Evolutionary conservation across 2,888 invertebrate genomes (phyloP), one percentile per base, ranked within the genome.

Genomic region (Cyclophora albipunctata): DNA sequence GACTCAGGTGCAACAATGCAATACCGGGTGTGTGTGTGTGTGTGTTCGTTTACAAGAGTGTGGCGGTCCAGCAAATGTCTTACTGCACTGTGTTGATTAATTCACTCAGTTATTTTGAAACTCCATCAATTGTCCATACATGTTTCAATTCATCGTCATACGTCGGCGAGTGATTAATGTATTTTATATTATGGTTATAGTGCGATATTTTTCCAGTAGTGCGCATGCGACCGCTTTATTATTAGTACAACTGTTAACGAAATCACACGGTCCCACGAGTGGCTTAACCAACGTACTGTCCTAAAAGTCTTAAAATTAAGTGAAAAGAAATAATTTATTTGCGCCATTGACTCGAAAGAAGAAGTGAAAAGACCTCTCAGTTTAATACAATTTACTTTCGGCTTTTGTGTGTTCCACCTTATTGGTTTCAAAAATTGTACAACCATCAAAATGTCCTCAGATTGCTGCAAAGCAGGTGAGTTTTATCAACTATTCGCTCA

Each of bases 141-240:
- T 66, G 53, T 52, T 56, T 60, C 64, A 37, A 67, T 67, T 58
- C 59, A 64, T 66, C 67, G 64, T 60, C 67, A 67, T 67, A 67
- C 37, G 70, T 74, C 70, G 71, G 59, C 62, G 58, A 73, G 71
- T 81, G 77, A 84, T 85, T 84, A 78, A 82, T 82, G 67, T 76
- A 70, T 81, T 79, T 79, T 81, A 78, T 79, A 79, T 83, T 81
- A 84, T 71, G 73, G 72, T 81, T 78, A 85, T 82, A 78, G 83
- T 20, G 20, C 20, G 20, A 20, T 20, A 20, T 20, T 20, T 20
- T 20, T 20, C 71, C 67, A 75, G 70, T 56, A 76, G 73, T 75
- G 85, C 86, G 86, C 86, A 83, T 81, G 86, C 79, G 81, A 75
- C 75, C 33, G 69, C 71, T 68, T 75, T 82, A 84, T 83, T 84